These are phyloP conservation scores for Nyctalus aviator DNA, from an alignment of 2,797 vertebrate genomes.

Conservation along the genomic window DNA sequence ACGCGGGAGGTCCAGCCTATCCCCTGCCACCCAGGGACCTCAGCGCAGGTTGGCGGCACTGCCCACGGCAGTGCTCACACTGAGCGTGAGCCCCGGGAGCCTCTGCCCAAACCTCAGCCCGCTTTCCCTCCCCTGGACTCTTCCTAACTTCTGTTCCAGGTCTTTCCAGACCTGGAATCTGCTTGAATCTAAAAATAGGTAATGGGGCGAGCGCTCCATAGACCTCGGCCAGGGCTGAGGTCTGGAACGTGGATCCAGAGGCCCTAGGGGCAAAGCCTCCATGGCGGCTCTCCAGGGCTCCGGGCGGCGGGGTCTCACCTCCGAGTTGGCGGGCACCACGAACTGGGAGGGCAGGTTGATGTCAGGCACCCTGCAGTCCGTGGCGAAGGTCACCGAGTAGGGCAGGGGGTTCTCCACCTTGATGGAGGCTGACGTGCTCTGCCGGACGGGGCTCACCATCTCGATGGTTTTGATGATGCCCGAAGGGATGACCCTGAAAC, in stretches of 20 bases:
- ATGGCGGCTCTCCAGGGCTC: background rate
- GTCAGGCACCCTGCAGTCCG: slow-evolving; percentile 89
- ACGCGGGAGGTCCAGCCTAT: background rate
- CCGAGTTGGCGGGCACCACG: slow-evolving; percentile 88
- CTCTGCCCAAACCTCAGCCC: background rate
- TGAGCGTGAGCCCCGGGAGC: background rate
- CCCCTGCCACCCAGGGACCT: background rate
- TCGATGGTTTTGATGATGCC: slow-evolving; percentile 88
- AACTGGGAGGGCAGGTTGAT: slow-evolving; percentile 89
- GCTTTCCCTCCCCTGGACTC: background rate
- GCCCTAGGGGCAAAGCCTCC: background rate
- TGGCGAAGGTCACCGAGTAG: slow-evolving; percentile 83
- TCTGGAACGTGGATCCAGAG: background rate
- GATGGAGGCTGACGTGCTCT: slow-evolving; percentile 84
- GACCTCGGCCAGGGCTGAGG: background rate
- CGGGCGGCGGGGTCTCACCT: slow-evolving; percentile 84
- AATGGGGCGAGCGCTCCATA: background rate
- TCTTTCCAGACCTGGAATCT: slow-evolving; percentile 14
- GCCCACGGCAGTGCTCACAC: background rate
- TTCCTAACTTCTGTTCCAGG: background rate
- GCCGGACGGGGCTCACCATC: slow-evolving; percentile 88
- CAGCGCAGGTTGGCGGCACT: background rate
- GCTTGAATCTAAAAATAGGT: background rate
- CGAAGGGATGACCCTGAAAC: slow-evolving; percentile 88
- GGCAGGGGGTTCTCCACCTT: slow-evolving; percentile 92